A percentile compares a stretch with the other conserved stretches of the same genome.
These are phyloP conservation scores for Latrodectus elegans DNA, from an alignment of 2,888 invertebrate genomes.

Conservation along the genomic window DNA sequence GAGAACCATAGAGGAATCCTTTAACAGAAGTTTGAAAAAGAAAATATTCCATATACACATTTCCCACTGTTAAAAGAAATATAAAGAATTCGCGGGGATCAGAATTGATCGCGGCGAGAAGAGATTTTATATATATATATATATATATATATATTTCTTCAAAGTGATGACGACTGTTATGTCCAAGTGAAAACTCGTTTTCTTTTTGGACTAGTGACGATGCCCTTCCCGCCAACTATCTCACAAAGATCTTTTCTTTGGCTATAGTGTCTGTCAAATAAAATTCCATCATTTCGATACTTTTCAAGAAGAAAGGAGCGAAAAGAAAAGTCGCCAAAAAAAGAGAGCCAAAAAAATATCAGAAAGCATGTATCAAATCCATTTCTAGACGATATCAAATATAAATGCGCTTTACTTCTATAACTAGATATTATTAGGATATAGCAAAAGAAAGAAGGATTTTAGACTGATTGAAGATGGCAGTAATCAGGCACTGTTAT, in stretches of 20 bases:
- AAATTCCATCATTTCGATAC: conserved; percentile 43
- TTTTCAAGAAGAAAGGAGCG: conserved; percentile 16
- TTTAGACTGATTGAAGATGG: background rate
- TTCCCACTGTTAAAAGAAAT: background rate
- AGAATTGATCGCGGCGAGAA: conserved; percentile 21
- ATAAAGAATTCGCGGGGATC: conserved; percentile 12
- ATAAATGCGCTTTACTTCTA: conserved; percentile 35
- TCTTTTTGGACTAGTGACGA: background rate
- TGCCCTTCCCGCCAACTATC: conserved; percentile 20
- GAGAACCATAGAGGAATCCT: background rate
- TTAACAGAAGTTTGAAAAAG: background rate
- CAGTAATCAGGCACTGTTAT: background rate
- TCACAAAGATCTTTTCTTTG: conserved; percentile 39
- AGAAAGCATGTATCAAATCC: conserved; percentile 26
- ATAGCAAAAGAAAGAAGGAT: conserved; percentile 1
- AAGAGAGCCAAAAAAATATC: conserved; percentile 36
- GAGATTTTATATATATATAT: too few relatives aligned
- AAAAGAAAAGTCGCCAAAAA: background rate
- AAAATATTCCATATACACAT: background rate
- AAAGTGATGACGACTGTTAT: conserved; percentile 25
- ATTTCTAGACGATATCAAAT: conserved; percentile 40
- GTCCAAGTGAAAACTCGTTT: conserved; percentile 41
- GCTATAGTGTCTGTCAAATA: conserved; percentile 38
- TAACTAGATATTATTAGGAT: conserved; percentile 43
- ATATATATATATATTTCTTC: background rate